Conservation (phyloP, 2,888 invertebrate species). For the Cremastobaeus sp. region DNA sequence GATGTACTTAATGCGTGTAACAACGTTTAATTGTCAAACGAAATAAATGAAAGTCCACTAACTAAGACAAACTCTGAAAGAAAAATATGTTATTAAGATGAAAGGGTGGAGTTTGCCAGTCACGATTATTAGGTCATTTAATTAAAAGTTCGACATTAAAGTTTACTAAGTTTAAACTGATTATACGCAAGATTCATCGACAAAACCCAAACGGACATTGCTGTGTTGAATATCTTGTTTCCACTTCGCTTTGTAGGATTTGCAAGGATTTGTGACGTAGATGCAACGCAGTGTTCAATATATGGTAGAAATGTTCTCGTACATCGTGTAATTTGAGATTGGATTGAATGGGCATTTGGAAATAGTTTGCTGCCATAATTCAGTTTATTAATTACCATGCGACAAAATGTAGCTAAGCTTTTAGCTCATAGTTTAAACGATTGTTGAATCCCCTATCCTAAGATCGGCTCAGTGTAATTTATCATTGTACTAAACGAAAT, state of each 20-base stretch:
- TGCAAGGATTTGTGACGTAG: no score
- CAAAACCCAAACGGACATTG: not conserved
- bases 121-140: conserved; percentile 19
- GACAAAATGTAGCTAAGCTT: conserved; percentile 18
- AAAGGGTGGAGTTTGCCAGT: conserved; percentile 17
- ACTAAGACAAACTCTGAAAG: conserved; percentile 17
- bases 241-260: no score
- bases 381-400: conserved; percentile 26
- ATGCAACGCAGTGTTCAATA: not conserved
- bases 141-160: conserved; percentile 31
- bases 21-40: conserved; percentile 9
- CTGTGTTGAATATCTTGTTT: not conserved
- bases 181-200: conserved; percentile 4
- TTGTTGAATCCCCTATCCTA: conserved; percentile 31
- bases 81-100: conserved; percentile 31
- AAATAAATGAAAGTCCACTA: conserved; percentile 14
- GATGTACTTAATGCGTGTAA: conserved; percentile 11
- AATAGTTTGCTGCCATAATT: conserved; percentile 9
- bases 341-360: not conserved
- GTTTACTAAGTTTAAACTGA: conserved; percentile 6
- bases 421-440: conserved; percentile 40
- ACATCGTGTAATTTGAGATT: not conserved
- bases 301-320: not conserved
- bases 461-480: conserved; percentile 34
- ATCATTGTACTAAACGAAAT: conserved; percentile 36